Conservation (phyloP, 2,113 vertebrate species). For the Pycnonotus jocosus region DNA sequence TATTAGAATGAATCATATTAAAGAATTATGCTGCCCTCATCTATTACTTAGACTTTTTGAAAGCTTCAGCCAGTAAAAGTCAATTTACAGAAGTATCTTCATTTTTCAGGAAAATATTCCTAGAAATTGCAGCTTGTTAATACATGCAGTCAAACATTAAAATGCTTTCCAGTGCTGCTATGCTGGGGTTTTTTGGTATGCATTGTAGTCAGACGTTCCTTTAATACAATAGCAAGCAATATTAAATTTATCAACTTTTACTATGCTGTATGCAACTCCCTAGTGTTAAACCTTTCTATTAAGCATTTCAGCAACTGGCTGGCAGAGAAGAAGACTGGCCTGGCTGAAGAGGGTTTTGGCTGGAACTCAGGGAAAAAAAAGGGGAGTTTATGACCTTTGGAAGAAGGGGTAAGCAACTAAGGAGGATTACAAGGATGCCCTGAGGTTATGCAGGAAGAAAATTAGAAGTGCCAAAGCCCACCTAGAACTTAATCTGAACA, state of each 20-base stretch:
- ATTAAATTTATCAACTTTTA: slow-evolving; percentile 13
- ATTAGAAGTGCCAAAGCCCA: neutral
- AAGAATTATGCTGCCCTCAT: neutral
- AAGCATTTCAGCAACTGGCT: neutral
- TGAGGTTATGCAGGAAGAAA: neutral
- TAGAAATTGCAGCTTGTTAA: neutral
- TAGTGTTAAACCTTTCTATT: neutral
- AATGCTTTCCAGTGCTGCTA: neutral
- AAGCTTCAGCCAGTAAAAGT: neutral
- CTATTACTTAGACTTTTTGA: neutral
- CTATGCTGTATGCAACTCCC: neutral
- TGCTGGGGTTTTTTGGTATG: neutral
- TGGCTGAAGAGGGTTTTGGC: neutral
- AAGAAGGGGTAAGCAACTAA: neutral
- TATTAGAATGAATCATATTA: neutral
- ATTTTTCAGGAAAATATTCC: neutral
- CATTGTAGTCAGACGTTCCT: neutral
- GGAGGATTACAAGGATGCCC: neutral
- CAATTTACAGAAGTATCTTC: neutral
- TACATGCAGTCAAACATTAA: neutral
- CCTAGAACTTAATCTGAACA: neutral
- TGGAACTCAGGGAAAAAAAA: neutral
- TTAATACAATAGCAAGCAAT: neutral
- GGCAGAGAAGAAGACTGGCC: neutral
- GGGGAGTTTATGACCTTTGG: neutral